A percentile compares a stretch with the other conserved stretches of the same genome.
These are phyloP conservation scores for Poecilus cupreus DNA, from an alignment of 2,888 invertebrate species.

Conservation along the genomic window DNA sequence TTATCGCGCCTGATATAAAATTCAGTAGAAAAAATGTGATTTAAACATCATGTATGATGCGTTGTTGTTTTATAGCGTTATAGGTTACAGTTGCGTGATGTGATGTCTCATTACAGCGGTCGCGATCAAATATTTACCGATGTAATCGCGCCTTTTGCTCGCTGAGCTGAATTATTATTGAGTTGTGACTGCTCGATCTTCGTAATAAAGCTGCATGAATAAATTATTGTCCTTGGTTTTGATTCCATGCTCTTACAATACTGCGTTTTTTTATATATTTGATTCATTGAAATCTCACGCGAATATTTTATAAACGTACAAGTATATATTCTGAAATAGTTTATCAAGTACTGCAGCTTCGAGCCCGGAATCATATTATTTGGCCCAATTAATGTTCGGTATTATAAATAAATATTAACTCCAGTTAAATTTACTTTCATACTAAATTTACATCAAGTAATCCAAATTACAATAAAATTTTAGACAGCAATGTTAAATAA, in stretches of 20 bases:
- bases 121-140: constrained; percentile 69
- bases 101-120: constrained; percentile 69
- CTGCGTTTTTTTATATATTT: too few species aligned
- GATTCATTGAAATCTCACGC: too few species aligned
- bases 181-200: constrained; percentile 27
- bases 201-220: constrained; percentile 64
- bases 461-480: too few species aligned
- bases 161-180: constrained; percentile 60
- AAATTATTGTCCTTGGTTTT: constrained; percentile 63
- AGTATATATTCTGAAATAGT: too few species aligned
- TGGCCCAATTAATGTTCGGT: too few species aligned
- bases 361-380: too few species aligned
- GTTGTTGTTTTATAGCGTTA: constrained; percentile 62
- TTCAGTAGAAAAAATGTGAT: constrained; percentile 36
- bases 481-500: too few species aligned
- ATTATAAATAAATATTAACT: too few species aligned
- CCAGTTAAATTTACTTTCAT: too few species aligned
- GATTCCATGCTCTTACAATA: not conserved
- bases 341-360: too few species aligned
- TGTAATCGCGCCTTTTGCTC: constrained; percentile 70
- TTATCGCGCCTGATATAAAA: constrained; percentile 26
- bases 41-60: constrained; percentile 20
- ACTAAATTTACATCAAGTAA: too few species aligned
- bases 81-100: constrained; percentile 70
- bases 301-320: too few species aligned